These are phyloP conservation scores for Anarhynchus alexandrinus DNA, from an alignment of 2,113 vertebrate species.

Conservation along the genomic window DNA sequence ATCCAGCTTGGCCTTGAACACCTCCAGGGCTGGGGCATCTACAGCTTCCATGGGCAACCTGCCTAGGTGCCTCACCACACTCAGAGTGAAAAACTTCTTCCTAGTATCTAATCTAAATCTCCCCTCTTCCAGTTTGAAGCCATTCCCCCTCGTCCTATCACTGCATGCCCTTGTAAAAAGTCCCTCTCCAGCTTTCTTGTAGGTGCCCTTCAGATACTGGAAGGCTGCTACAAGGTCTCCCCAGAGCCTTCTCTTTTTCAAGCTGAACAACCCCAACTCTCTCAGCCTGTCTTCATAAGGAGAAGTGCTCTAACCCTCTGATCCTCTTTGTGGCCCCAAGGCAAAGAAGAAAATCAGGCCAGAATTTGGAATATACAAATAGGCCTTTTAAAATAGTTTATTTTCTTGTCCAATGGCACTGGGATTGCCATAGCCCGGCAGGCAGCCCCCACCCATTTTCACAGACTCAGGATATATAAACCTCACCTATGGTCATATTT, in stretches of 20 bases:
- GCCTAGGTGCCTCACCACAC: neutral
- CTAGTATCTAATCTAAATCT: neutral
- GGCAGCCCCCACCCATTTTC: neutral
- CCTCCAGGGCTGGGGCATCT: neutral
- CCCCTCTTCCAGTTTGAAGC: neutral
- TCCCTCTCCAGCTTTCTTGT: too few species aligned
- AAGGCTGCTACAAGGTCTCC: neutral
- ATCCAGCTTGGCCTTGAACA: neutral
- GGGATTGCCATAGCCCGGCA: neutral
- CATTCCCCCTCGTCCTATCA: neutral
- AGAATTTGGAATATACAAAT: neutral
- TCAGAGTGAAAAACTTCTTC: neutral
- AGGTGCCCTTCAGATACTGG: too few species aligned
- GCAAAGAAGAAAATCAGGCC: neutral
- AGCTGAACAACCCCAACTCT: too few species aligned
- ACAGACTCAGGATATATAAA: neutral
- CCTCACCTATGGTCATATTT: neutral
- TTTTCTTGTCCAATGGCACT: neutral
- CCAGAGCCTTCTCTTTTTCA: too few species aligned
- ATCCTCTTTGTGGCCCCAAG: neutral
- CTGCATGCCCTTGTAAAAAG: too few species aligned
- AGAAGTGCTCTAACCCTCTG: neutral
- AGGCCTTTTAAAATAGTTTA: neutral
- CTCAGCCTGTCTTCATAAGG: too few species aligned
- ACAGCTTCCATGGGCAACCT: neutral